Percentiles rank a stretch among this genome's conserved stretches.
phyloP scores from a whole-genome alignment of 2,113 vertebrate species.

The Thinocorus orbignyianus region DNA sequence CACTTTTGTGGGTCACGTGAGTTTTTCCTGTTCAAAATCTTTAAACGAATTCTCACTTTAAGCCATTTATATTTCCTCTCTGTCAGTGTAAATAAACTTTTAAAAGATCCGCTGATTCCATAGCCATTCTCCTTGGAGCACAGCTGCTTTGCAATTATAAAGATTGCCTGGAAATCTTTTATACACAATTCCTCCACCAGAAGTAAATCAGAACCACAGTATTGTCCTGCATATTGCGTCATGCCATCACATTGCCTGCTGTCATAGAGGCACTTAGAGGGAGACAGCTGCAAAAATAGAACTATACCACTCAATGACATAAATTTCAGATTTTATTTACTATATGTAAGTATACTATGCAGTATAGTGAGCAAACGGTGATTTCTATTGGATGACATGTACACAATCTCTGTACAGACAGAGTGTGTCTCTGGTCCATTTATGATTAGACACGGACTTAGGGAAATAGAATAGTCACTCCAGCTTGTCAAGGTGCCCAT shows the following conservation, averaged over 20 bases:
- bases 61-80: not conserved
- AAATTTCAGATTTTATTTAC: not conserved
- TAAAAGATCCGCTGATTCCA: not conserved
- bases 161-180: not conserved
- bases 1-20: not conserved
- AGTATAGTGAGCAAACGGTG: not conserved
- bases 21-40: not conserved
- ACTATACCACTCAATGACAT: not conserved
- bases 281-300: not conserved
- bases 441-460: not conserved
- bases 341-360: not conserved
- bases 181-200: not conserved
- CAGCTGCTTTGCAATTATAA: not conserved
- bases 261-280: not conserved
- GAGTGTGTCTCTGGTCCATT: not conserved
- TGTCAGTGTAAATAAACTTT: not conserved
- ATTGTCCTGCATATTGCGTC: not conserved
- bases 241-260: not conserved
- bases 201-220: not conserved
- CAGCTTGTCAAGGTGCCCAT: fast-evolving
- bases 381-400: not conserved
- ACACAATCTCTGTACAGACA: not conserved
- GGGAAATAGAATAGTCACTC: not conserved
- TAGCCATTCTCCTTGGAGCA: not conserved
- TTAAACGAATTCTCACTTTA: not conserved